Percentiles rank a stretch among this genome's conserved stretches.
These are phyloP conservation scores for Oxygymnocypris stewartii DNA, from an alignment of 2,113 vertebrate species.

Conservation along the genomic window DNA sequence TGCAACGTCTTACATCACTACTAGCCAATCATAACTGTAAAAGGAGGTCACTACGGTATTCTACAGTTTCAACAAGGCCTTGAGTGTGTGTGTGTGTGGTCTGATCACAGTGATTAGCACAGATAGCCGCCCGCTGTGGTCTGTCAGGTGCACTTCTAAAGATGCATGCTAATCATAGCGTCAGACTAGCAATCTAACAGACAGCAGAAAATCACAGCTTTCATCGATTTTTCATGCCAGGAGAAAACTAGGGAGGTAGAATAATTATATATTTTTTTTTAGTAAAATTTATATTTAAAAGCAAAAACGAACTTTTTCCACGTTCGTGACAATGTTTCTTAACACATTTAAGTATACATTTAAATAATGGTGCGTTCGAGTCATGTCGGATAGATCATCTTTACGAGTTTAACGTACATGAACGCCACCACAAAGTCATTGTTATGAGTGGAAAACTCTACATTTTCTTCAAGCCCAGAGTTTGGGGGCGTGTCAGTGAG, in stretches of 20 bases:
- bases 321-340: no score
- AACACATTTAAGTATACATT: no score
- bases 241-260: neutral
- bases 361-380: no score
- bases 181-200: neutral
- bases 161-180: neutral
- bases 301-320: no score
- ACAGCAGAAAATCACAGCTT: conserved; percentile 18
- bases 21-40: conserved; percentile 56
- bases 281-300: no score
- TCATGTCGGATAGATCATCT: no score
- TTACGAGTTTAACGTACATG: no score
- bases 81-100: neutral
- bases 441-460: no score
- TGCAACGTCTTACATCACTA: conserved; percentile 67
- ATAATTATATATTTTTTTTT: neutral
- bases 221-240: neutral
- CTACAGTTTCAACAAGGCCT: conserved; percentile 51
- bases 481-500: no score
- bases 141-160: conserved; percentile 13
- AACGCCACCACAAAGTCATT: no score
- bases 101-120: conserved; percentile 47
- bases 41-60: conserved; percentile 57
- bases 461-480: no score
- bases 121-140: conserved; percentile 8